These are phyloP conservation scores for Nothura maculosa DNA, from an alignment of 2,797 vertebrate genomes.

Conservation along the genomic window DNA sequence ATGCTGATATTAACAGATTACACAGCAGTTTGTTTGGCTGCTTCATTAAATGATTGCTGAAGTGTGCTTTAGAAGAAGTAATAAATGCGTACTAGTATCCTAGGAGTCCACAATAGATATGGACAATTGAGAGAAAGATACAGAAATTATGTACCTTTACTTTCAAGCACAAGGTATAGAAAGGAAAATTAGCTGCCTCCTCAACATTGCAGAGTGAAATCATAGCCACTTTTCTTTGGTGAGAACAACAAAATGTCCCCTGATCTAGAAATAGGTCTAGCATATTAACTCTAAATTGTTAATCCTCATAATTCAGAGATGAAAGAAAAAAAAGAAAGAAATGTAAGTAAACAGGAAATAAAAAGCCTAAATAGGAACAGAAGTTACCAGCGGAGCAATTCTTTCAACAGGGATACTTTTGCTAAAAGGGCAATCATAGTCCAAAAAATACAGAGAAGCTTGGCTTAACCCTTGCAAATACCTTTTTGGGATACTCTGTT, in stretches of 20 bases:
- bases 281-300: neutral
- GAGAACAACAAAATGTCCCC: conserved; percentile 7
- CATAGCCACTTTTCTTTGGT: conserved; percentile 21
- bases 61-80: conserved; percentile 36
- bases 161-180: conserved; percentile 15
- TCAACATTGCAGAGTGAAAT: neutral
- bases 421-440: neutral
- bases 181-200: conserved; percentile 29
- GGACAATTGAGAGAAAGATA: conserved; percentile 1
- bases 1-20: conserved; percentile 75
- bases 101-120: neutral
- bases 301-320: neutral
- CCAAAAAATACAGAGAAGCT: neutral
- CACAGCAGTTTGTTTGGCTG: conserved; percentile 55
- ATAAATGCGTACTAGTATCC: conserved; percentile 37
- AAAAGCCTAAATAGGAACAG: neutral
- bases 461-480: conserved; percentile 18
- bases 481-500: neutral
- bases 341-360: neutral
- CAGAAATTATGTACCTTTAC: neutral
- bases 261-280: neutral
- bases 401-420: neutral
- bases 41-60: conserved; percentile 69
- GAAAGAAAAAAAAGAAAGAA: neutral
- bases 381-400: neutral